These are phyloP conservation scores for Zaprionus davidi DNA, from an alignment of 1,140 invertebrate species.

Conservation along the genomic window DNA sequence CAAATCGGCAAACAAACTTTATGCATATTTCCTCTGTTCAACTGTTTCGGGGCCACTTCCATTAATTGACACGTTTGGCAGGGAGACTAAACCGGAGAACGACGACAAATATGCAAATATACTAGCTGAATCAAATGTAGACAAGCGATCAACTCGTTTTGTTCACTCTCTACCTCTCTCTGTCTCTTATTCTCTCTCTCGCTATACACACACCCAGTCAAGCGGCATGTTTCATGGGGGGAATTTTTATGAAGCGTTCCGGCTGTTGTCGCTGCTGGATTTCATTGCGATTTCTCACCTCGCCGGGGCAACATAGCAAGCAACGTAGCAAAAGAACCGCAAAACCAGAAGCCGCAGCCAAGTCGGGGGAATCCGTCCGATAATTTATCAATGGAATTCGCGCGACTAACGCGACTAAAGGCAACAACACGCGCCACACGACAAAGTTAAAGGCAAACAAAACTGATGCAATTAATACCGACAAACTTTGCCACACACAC, in stretches of 20 bases:
- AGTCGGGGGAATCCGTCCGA: slow-evolving; percentile 57
- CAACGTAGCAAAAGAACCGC: slow-evolving; percentile 23
- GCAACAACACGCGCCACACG: slow-evolving; percentile 37
- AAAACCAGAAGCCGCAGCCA: slow-evolving; percentile 28
- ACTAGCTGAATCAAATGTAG: slow-evolving; percentile 24
- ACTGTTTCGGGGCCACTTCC: slow-evolving; percentile 43
- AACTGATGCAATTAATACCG: slow-evolving; percentile 62
- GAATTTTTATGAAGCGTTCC: slow-evolving; percentile 48
- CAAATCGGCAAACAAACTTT: slow-evolving; percentile 48
- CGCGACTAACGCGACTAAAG: slow-evolving; percentile 32
- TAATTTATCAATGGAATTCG: slow-evolving; percentile 76
- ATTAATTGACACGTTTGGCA: slow-evolving; percentile 58
- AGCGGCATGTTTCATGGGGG: slow-evolving; percentile 21
- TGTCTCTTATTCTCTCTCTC: slow-evolving; percentile 6
- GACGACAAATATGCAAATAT: slow-evolving; percentile 24
- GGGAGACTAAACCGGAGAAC: slow-evolving; percentile 13
- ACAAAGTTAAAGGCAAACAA: slow-evolving; percentile 50
- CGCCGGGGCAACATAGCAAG: slow-evolving; percentile 37
- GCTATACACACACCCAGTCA: neutral
- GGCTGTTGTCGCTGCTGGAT: slow-evolving; percentile 14
- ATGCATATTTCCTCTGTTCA: slow-evolving; percentile 38
- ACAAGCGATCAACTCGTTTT: slow-evolving; percentile 40
- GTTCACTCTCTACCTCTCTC: slow-evolving; percentile 3
- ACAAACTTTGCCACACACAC: slow-evolving; percentile 45
- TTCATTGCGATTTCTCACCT: slow-evolving; percentile 72